Conservation (phyloP, 2,113 vertebrate species). For the Hydrolagus affinis region DNA sequence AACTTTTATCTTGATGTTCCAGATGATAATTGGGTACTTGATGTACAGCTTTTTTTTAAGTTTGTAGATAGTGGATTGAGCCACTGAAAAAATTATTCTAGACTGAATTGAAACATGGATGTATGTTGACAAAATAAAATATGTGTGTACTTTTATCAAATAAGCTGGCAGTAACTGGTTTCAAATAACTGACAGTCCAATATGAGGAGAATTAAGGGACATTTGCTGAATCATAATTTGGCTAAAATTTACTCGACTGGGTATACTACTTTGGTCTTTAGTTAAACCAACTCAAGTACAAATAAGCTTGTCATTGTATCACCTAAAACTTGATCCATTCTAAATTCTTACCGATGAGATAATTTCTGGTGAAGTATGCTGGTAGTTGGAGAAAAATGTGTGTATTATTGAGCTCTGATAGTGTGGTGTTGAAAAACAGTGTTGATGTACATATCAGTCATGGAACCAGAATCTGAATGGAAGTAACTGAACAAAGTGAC, state of each 20-base stretch:
- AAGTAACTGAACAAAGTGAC: neutral
- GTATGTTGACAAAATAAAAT: too few relatives aligned
- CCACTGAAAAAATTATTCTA: too few relatives aligned
- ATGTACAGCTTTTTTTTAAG: too few relatives aligned
- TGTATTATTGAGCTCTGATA: neutral
- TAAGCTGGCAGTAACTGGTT: too few relatives aligned
- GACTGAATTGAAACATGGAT: too few relatives aligned
- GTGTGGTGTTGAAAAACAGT: neutral
- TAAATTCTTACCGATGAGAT: too few relatives aligned
- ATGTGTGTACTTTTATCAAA: too few relatives aligned
- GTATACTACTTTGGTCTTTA: neutral
- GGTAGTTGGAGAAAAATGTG: neutral
- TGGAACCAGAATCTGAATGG: neutral
- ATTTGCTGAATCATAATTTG: neutral
- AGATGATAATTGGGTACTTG: too few relatives aligned
- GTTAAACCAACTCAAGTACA: neutral
- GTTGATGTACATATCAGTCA: neutral
- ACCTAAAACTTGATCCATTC: neutral
- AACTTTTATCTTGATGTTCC: too few relatives aligned
- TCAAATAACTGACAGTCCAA: neutral
- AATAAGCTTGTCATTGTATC: neutral
- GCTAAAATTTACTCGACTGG: neutral
- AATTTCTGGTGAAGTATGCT: neutral
- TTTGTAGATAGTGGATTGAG: too few relatives aligned
- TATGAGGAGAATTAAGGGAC: neutral